Conservation (phyloP, 2,888 invertebrate genomes). For the Cryptocephalus primarius region DNA sequence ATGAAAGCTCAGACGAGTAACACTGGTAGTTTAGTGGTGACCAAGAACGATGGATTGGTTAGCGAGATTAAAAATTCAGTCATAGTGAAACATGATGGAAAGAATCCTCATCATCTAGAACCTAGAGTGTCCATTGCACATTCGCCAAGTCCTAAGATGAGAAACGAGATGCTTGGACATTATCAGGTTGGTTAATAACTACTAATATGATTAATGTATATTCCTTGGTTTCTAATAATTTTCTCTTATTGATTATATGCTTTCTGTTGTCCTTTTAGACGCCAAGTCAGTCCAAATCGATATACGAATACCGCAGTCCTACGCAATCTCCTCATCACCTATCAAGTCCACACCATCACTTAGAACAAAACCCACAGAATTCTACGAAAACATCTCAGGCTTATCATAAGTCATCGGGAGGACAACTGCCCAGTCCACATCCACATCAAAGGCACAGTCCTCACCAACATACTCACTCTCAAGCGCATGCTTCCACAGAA, state of each 20-base stretch:
- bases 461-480: constrained; percentile 29
- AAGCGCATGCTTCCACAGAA: constrained; percentile 32
- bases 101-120: constrained; percentile 48
- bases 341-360: constrained; percentile 25
- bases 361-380: not conserved
- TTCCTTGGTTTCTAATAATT: too few relatives aligned
- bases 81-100: constrained; percentile 68
- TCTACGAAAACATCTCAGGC: constrained; percentile 1
- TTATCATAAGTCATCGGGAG: constrained; percentile 13
- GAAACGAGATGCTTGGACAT: constrained; percentile 43
- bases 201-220: too few relatives aligned
- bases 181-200: constrained; percentile 33
- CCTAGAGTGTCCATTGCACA: constrained; percentile 40
- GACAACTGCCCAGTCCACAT: constrained; percentile 40
- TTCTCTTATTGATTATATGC: too few relatives aligned
- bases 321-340: constrained; percentile 36
- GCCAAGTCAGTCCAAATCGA: constrained; percentile 20
- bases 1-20: constrained; percentile 44
- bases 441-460: constrained; percentile 13
- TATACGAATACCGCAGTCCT: constrained; percentile 34
- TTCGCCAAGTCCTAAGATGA: constrained; percentile 48
- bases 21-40: constrained; percentile 24
- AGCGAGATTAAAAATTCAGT: constrained; percentile 64
- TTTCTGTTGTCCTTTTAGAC: constrained; percentile 22
- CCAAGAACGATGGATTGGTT: constrained; percentile 43